Conservation (phyloP, 2,113 vertebrate species). For the Melospiza georgiana region DNA sequence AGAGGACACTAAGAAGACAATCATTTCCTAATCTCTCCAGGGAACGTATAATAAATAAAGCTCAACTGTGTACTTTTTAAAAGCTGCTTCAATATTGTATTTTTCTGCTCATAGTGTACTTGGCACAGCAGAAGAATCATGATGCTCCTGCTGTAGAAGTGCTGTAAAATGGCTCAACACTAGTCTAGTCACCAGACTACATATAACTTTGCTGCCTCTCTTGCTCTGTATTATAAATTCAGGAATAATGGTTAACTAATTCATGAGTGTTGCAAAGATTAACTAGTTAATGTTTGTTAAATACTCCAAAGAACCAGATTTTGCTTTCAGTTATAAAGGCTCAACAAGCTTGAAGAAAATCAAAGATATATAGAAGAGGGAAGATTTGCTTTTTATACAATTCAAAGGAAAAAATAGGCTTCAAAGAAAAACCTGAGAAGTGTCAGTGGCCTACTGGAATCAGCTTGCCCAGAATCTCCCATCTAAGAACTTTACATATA, state of each 20-base stretch:
- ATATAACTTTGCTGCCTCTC: background rate
- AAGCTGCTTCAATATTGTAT: background rate
- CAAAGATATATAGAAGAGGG: background rate
- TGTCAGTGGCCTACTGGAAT: background rate
- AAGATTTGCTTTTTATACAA: background rate
- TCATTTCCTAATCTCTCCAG: background rate
- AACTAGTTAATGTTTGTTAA: conserved; percentile 58
- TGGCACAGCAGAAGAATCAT: background rate
- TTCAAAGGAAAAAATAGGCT: background rate
- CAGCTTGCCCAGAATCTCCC: background rate
- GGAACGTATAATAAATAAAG: background rate
- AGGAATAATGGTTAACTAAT: conserved; percentile 38
- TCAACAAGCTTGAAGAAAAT: background rate
- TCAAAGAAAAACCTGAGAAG: background rate
- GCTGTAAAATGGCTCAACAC: background rate
- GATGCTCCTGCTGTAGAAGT: background rate
- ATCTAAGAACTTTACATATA: background rate
- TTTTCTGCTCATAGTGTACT: background rate
- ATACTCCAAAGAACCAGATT: background rate
- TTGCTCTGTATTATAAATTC: background rate
- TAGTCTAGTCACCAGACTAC: background rate
- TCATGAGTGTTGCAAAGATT: background rate
- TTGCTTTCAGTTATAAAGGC: background rate
- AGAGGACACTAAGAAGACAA: background rate
- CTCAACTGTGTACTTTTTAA: background rate